phyloP scores from a whole-genome alignment of 64 coral and sea anemone genomes.

The Platygyra sinensis region DNA sequence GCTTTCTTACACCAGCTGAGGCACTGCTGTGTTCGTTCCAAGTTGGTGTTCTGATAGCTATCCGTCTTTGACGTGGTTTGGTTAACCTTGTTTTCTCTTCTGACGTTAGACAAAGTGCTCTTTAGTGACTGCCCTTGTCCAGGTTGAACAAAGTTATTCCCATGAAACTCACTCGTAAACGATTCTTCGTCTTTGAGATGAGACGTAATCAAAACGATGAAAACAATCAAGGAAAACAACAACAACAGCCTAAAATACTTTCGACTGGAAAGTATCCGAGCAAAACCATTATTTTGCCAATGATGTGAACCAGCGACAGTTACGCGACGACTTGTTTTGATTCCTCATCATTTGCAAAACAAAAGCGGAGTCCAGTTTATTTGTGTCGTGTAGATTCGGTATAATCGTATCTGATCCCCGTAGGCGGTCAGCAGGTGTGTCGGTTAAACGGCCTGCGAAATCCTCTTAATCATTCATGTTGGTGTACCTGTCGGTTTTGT shows the following conservation, averaged over 20 bases:
- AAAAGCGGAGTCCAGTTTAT: not conserved
- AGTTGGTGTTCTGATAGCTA: not conserved
- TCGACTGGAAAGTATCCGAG: not conserved
- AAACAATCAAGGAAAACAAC: not conserved
- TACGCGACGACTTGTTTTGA: not conserved
- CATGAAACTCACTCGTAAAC: not conserved
- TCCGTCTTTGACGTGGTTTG: not conserved
- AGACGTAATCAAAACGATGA: not conserved
- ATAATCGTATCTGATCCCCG: not conserved
- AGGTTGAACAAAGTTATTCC: not conserved
- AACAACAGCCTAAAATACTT: not conserved
- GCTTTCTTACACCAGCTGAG: constrained; percentile 17
- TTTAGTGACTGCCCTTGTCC: not conserved
- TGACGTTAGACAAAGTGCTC: not conserved
- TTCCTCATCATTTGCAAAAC: not conserved
- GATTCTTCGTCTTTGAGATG: not conserved
- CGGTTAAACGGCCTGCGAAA: not conserved
- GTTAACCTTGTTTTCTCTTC: not conserved
- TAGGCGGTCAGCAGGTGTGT: not conserved
- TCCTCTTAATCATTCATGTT: not conserved
- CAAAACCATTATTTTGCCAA: not conserved
- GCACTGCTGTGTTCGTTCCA: not conserved
- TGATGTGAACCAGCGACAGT: not conserved
- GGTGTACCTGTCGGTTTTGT: no score
- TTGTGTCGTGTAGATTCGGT: not conserved